Conservation (phyloP, 2,888 invertebrate genomes). For the Apamea anceps region DNA sequence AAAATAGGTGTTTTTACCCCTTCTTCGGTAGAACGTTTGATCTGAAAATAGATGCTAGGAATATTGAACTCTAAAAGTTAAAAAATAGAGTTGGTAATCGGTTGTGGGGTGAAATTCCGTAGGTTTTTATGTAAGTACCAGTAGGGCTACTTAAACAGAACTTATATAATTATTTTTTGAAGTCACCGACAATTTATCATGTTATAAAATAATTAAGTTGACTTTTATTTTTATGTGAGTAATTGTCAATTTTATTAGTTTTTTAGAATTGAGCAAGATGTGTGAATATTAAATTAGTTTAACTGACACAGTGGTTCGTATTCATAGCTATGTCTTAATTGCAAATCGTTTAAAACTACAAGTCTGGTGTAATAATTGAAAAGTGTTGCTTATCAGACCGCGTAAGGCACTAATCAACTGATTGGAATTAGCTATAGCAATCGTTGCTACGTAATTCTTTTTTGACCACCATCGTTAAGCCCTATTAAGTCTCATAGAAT, state of each 20-base stretch:
- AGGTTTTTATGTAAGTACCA: slow-evolving; percentile 52
- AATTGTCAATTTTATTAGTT: slow-evolving; percentile 16
- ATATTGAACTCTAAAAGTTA: slow-evolving; percentile 11
- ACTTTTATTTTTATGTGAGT: slow-evolving; percentile 38
- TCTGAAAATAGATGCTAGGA: slow-evolving; percentile 34
- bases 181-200: slow-evolving; percentile 43
- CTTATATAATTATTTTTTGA: slow-evolving; percentile 51
- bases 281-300: slow-evolving; percentile 19
- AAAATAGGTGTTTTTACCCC: slow-evolving; percentile 54
- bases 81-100: background rate
- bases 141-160: slow-evolving; percentile 51
- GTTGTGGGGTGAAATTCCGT: background rate
- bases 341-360: slow-evolving; percentile 22
- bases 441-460: slow-evolving; percentile 47
- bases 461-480: slow-evolving; percentile 19
- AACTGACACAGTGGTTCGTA: slow-evolving; percentile 7
- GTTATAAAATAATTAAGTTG: slow-evolving; percentile 44
- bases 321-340: slow-evolving; percentile 10
- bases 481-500: background rate
- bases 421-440: slow-evolving; percentile 55
- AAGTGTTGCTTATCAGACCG: slow-evolving; percentile 55
- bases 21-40: slow-evolving; percentile 62
- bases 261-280: background rate
- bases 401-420: slow-evolving; percentile 57
- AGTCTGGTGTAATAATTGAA: slow-evolving; percentile 51